Evolutionary conservation across 1,140 invertebrate species (phyloP).

Genomic region (Bactericera cockerelli): DNA sequence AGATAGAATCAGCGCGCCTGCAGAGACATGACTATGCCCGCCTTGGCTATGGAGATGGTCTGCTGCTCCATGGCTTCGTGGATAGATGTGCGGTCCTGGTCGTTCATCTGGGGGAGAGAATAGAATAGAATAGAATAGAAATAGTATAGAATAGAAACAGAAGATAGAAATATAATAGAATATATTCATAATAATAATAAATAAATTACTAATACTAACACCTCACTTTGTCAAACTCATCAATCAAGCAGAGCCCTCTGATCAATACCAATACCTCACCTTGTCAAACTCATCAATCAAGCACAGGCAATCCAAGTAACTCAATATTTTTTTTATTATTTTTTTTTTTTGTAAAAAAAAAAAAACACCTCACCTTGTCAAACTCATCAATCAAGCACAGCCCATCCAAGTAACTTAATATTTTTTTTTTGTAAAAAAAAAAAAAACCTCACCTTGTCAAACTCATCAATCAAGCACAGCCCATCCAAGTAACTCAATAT

Average conservation of each 20-base stretch:
- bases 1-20: constrained; percentile 96
- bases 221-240: constrained; percentile 92
- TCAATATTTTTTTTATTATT: too few relatives aligned
- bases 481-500: too few relatives aligned
- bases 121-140: background rate
- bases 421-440: too few relatives aligned
- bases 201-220: too few relatives aligned
- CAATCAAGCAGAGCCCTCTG: constrained; percentile 94
- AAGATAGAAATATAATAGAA: too few relatives aligned
- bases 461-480: constrained; percentile 97
- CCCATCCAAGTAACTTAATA: too few relatives aligned
- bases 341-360: too few relatives aligned
- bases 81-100: constrained; percentile 88
- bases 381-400: constrained; percentile 99
- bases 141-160: too few relatives aligned
- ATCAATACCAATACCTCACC: too few relatives aligned
- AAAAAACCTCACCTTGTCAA: constrained; percentile 80
- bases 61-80: constrained; percentile 99
- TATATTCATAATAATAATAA: too few relatives aligned
- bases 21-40: constrained; percentile 92
- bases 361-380: constrained; percentile 78
- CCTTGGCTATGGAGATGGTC: constrained; percentile 96
- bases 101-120: constrained; percentile 72
- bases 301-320: too few relatives aligned
- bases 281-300: constrained; percentile 99